Percentiles rank a stretch among this genome's conserved stretches.
These are phyloP conservation scores for Hycleus phaleratus DNA, from an alignment of 1,140 invertebrate genomes.

Conservation along the genomic window DNA sequence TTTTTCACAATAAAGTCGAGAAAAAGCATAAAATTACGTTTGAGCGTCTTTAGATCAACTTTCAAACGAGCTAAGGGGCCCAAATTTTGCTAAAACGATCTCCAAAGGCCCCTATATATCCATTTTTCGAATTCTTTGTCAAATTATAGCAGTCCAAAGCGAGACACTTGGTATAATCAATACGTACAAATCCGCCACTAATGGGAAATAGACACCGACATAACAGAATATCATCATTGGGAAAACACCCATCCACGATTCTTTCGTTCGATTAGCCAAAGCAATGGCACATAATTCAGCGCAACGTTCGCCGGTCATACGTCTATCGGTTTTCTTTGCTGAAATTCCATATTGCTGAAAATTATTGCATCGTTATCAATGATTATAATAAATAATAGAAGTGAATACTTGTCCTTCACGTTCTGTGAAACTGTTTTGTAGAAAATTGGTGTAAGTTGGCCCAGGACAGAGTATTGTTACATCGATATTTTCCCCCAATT, in stretches of 20 bases:
- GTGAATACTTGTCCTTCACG: slow-evolving; percentile 49
- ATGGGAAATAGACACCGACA: slow-evolving; percentile 56
- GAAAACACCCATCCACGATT: slow-evolving; percentile 67
- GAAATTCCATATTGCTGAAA: slow-evolving; percentile 49
- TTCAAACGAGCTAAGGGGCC: too few species aligned
- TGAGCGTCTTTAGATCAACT: too few species aligned
- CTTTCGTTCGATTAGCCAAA: slow-evolving; percentile 65
- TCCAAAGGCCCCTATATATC: too few species aligned
- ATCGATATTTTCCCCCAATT: slow-evolving; percentile 49
- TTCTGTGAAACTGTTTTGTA: slow-evolving; percentile 63
- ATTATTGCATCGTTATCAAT: neutral
- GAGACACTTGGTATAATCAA: too few species aligned
- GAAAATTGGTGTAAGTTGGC: slow-evolving; percentile 63
- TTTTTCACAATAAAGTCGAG: too few species aligned
- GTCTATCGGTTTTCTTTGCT: slow-evolving; percentile 46
- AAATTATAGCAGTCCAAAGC: too few species aligned
- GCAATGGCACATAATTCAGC: slow-evolving; percentile 63
- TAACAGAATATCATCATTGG: slow-evolving; percentile 59
- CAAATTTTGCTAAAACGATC: too few species aligned
- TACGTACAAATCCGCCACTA: slow-evolving; percentile 47
- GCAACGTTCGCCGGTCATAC: slow-evolving; percentile 65
- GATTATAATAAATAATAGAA: neutral
- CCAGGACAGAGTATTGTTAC: slow-evolving; percentile 72
- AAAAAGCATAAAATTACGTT: too few species aligned
- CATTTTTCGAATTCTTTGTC: too few species aligned